Percentiles rank a stretch among this genome's conserved stretches.
Conservation (phyloP, 1,140 invertebrate species). For the Heliconius melpomene region DNA sequence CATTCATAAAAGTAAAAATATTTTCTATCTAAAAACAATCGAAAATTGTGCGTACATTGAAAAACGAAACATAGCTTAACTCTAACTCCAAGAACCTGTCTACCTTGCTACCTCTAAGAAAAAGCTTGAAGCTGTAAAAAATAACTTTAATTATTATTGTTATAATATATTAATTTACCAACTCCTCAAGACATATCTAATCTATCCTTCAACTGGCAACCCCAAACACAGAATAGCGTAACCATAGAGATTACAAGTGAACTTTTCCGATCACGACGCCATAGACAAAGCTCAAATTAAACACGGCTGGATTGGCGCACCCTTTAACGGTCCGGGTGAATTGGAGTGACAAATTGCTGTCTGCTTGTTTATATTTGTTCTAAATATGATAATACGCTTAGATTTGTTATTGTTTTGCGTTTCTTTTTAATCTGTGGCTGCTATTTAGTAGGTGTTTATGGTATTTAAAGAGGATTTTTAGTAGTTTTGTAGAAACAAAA, state of each 20-base stretch:
- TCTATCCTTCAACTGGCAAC: constrained; percentile 50
- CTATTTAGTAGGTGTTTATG: not conserved
- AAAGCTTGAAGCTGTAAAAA: too few species aligned
- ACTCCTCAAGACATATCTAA: constrained; percentile 67
- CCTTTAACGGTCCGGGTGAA: constrained; percentile 63
- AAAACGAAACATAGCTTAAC: too few species aligned
- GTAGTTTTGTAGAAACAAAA: too few species aligned
- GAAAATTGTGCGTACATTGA: too few species aligned
- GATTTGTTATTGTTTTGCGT: not conserved
- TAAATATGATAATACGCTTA: constrained; percentile 35
- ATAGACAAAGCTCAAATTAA: constrained; percentile 78
- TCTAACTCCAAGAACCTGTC: too few species aligned
- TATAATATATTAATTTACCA: not conserved
- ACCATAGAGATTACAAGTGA: constrained; percentile 67
- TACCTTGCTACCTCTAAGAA: too few species aligned
- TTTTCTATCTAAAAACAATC: too few species aligned
- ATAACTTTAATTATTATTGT: too few species aligned
- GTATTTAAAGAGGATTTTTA: too few species aligned
- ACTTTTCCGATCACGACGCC: constrained; percentile 77
- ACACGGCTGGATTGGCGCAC: constrained; percentile 69
- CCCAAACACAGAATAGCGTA: constrained; percentile 43
- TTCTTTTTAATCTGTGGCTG: too few species aligned
- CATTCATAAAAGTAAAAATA: too few species aligned
- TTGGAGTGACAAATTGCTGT: constrained; percentile 73
- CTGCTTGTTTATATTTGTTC: constrained; percentile 51